Evolutionary conservation across 2,888 invertebrate genomes (phyloP).

Genomic region (Volucella bombylans): DNA sequence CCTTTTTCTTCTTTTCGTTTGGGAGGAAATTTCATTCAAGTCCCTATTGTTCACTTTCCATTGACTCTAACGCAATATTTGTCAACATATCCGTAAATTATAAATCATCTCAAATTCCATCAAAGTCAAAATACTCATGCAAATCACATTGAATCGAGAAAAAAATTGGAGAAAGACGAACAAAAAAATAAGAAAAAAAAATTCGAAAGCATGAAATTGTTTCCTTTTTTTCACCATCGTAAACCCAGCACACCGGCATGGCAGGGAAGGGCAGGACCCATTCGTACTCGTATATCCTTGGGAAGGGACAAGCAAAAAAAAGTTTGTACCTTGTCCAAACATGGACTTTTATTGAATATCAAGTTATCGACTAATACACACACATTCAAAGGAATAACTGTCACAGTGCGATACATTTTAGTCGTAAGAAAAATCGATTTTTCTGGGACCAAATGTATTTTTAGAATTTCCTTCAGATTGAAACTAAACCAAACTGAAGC

Average conservation of each 20-base stretch:
- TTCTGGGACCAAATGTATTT: slow-evolving; percentile 59
- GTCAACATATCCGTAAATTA: slow-evolving; percentile 59
- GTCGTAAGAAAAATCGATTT: slow-evolving; percentile 62
- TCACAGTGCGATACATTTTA: neutral
- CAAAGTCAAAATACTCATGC: slow-evolving; percentile 50
- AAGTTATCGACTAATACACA: slow-evolving; percentile 44
- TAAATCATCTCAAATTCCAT: slow-evolving; percentile 62
- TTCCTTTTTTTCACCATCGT: slow-evolving; percentile 14
- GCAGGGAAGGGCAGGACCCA: too few species aligned
- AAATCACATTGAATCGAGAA: slow-evolving; percentile 50
- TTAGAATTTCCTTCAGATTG: slow-evolving; percentile 48
- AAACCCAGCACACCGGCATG: neutral
- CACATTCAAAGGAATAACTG: neutral
- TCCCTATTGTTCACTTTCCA: slow-evolving; percentile 28
- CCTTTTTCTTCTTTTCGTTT: neutral
- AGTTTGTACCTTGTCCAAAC: slow-evolving; percentile 66
- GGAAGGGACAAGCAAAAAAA: slow-evolving; percentile 29
- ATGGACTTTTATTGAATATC: slow-evolving; percentile 48
- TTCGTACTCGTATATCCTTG: neutral
- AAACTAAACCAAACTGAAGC: too few species aligned
- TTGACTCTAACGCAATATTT: slow-evolving; percentile 51
- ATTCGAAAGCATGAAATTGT: slow-evolving; percentile 10
- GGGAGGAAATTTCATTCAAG: slow-evolving; percentile 12
- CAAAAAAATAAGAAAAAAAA: neutral
- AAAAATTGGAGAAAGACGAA: slow-evolving; percentile 17